phyloP scores from a whole-genome alignment of 2,113 vertebrate species.

The Myrmophylax atrothorax region DNA sequence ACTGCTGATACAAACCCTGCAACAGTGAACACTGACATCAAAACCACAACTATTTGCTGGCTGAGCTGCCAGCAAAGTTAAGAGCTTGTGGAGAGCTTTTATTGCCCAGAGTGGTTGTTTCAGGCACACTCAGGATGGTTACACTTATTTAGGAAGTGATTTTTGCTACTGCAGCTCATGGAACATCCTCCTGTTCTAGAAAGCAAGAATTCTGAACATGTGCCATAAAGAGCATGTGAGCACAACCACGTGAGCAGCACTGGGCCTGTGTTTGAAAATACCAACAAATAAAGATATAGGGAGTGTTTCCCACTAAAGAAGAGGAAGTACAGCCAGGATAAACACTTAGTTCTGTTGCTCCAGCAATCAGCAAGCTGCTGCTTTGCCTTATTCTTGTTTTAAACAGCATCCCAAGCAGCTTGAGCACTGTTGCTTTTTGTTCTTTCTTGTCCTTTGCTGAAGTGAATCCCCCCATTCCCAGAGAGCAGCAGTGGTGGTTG shows the following conservation, averaged over 20 bases:
- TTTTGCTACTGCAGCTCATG: background rate
- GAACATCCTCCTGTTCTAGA: background rate
- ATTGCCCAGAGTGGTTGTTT: background rate
- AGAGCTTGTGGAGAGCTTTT: background rate
- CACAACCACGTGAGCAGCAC: background rate
- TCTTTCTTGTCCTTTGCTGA: background rate
- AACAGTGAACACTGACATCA: background rate
- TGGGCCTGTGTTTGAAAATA: background rate
- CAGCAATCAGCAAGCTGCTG: background rate
- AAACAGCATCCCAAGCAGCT: background rate
- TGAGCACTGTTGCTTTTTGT: background rate
- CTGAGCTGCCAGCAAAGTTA: background rate
- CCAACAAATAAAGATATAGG: background rate
- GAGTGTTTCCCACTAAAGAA: background rate
- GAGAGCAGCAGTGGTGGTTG: background rate
- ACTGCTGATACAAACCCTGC: background rate
- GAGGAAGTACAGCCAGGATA: background rate
- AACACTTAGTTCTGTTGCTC: background rate
- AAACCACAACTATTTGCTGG: background rate
- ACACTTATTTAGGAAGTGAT: background rate
- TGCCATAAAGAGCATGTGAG: background rate
- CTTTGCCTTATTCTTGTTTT: background rate
- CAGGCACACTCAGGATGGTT: background rate
- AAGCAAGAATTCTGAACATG: background rate
- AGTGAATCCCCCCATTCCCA: background rate